A percentile compares a stretch with the other conserved stretches of the same genome.
Conservation (phyloP, 2,797 vertebrate species). For the Ctenopoma multispine region DNA sequence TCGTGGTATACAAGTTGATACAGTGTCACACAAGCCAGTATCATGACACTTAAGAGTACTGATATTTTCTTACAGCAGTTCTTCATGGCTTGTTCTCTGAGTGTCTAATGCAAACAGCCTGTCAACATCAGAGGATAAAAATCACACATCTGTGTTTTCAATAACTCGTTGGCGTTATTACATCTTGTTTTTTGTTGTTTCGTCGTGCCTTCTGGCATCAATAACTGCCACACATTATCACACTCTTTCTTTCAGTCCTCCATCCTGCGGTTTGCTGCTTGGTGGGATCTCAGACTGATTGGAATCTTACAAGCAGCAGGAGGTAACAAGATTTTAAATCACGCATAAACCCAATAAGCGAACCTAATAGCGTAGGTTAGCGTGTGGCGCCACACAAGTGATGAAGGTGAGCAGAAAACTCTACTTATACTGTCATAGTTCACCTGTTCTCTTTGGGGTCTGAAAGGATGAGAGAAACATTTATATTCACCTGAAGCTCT, state of each 20-base stretch:
- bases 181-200: too few relatives aligned
- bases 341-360: neutral
- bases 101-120: too few relatives aligned
- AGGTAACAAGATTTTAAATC: constrained; percentile 11
- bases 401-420: constrained; percentile 5
- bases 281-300: neutral
- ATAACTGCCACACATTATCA: neutral
- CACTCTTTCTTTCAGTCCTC: too few relatives aligned
- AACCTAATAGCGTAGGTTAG: neutral
- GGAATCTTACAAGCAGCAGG: constrained; percentile 8
- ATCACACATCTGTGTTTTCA: too few relatives aligned
- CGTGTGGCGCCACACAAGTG: neutral
- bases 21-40: too few relatives aligned
- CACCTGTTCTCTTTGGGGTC: neutral
- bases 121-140: too few relatives aligned
- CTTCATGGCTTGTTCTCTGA: too few relatives aligned
- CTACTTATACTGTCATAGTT: constrained; percentile 6
- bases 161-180: too few relatives aligned
- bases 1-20: too few relatives aligned
- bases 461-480: neutral
- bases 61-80: too few relatives aligned
- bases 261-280: neutral
- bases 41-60: too few relatives aligned
- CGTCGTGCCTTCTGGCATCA: neutral
- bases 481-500: neutral